Percentiles rank a stretch among this genome's conserved stretches.
These are phyloP conservation scores for Syngnathus rostellatus DNA, from an alignment of 2,797 vertebrate species.

Conservation along the genomic window DNA sequence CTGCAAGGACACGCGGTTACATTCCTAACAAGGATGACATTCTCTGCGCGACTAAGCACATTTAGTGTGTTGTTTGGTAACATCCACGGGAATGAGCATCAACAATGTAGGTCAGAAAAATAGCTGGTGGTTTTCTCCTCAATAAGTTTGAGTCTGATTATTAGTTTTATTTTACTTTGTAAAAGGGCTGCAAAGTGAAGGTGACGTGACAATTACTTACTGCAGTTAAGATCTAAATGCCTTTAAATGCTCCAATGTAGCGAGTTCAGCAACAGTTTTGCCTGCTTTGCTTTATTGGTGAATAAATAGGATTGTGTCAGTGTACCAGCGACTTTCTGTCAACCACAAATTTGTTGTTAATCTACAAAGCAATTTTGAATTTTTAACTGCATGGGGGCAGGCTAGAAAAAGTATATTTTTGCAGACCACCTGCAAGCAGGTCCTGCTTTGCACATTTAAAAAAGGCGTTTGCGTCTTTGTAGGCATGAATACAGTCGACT, in stretches of 20 bases:
- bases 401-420: no score
- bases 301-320: conserved; percentile 41
- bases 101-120: not conserved
- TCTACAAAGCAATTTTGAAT: conserved; percentile 10
- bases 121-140: not conserved
- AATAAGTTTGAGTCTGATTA: conserved; percentile 9
- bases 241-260: conserved; percentile 20
- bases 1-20: conserved; percentile 21
- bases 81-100: not conserved
- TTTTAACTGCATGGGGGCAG: no score
- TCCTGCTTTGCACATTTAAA: no score
- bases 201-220: conserved; percentile 31
- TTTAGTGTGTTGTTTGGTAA: not conserved
- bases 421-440: no score
- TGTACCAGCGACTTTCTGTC: conserved; percentile 21
- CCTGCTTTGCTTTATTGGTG: conserved; percentile 38
- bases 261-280: not conserved
- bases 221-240: conserved; percentile 20
- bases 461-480: no score
- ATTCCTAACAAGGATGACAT: conserved; percentile 43
- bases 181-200: conserved; percentile 43
- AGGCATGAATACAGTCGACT: no score
- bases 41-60: not conserved
- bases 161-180: conserved; percentile 26
- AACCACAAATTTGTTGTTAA: conserved; percentile 6